A percentile compares a stretch with the other conserved stretches of the same genome.
Evolutionary conservation across 2,888 invertebrate species (phyloP).

Genomic region (Oscheius sp.): DNA sequence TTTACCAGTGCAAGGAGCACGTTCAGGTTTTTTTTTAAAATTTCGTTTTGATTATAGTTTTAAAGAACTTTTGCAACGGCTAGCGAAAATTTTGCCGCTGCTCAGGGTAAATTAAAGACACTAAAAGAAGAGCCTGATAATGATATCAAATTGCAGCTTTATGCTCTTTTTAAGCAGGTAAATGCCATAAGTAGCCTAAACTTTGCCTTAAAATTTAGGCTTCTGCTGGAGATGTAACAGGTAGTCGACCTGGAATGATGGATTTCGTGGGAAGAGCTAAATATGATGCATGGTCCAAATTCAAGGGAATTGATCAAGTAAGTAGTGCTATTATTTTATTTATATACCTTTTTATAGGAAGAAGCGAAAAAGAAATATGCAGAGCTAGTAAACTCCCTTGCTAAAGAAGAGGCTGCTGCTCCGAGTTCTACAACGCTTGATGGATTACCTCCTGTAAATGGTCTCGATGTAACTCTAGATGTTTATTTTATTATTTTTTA

Average conservation of each 20-base stretch:
- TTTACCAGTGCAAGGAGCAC: no score
- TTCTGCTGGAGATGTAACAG: slow-evolving; percentile 72
- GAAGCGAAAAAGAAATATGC: slow-evolving; percentile 74
- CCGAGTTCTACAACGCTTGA: slow-evolving; percentile 42
- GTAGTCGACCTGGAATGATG: slow-evolving; percentile 74
- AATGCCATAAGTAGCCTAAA: not conserved
- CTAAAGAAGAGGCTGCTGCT: slow-evolving; percentile 54
- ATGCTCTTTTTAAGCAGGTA: slow-evolving; percentile 76
- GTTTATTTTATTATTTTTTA: not conserved
- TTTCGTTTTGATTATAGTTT: no score
- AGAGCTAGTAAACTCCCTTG: slow-evolving; percentile 72
- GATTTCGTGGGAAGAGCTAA: slow-evolving; percentile 76
- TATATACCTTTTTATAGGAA: slow-evolving; percentile 60
- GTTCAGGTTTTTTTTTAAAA: no score
- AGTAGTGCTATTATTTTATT: not conserved
- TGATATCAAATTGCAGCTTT: slow-evolving; percentile 74
- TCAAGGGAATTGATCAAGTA: slow-evolving; percentile 74
- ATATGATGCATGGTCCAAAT: slow-evolving; percentile 75
- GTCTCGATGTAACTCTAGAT: slow-evolving; percentile 33
- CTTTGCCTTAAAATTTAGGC: slow-evolving; percentile 38
- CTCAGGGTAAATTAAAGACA: slow-evolving; percentile 61
- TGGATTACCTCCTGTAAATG: slow-evolving; percentile 44
- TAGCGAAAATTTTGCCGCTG: slow-evolving; percentile 50
- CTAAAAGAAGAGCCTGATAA: slow-evolving; percentile 72
- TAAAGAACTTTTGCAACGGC: slow-evolving; percentile 20